Base-by-base conservation (phyloP, 2,113 vertebrate genomes). In the Oreochromis niloticus region DNA sequence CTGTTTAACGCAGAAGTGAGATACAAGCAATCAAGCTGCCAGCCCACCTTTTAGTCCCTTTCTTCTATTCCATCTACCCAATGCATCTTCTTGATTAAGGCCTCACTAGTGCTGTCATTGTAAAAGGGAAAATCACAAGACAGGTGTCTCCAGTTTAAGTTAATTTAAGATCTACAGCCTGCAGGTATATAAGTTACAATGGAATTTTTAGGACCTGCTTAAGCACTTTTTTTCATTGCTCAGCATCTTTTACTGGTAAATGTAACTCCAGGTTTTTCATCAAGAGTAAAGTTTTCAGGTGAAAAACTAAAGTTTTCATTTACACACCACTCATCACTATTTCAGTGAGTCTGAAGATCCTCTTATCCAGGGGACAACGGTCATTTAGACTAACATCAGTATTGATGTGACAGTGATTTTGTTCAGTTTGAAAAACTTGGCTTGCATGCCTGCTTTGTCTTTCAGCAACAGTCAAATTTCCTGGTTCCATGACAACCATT, bases 371-470 rank as follows among this genome's bases (percentile, higher is more conserved):
- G 22, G 24, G 14, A 55, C 6, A 48, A 75, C 43, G 2, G 4
- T 50, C 71, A 8, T 46, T 50, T 30, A 50, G 50, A 50, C 22
- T 50, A 17, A 50, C 24, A 30, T 50, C 43, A 50, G 46, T 32
- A 50, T 32, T 78, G 24, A 50, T 75, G 41, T 50, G 22, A 78
- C 27, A 16, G 46, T 5, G 57, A 84, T 1, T 84, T 81, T 90
- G 59, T 80, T 43, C 7, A 2, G 57, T 55, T 82, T 84, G 55
- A 71, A 85, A 88, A 71, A 82, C 59, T 59, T 81, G 32, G 59
- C 66, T 43, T 43, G 66, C 13, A 46, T 43, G 41, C 43, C 14
- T 0, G 1, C 43, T 48, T 2, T 75, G 43, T 32, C 46, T 50
- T 32, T 78, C 27, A 78, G 43, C 27, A 50, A 11, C 27, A 78